phyloP scores from a whole-genome alignment of 2,113 vertebrate genomes.

The Ibidorhyncha struthersii region DNA sequence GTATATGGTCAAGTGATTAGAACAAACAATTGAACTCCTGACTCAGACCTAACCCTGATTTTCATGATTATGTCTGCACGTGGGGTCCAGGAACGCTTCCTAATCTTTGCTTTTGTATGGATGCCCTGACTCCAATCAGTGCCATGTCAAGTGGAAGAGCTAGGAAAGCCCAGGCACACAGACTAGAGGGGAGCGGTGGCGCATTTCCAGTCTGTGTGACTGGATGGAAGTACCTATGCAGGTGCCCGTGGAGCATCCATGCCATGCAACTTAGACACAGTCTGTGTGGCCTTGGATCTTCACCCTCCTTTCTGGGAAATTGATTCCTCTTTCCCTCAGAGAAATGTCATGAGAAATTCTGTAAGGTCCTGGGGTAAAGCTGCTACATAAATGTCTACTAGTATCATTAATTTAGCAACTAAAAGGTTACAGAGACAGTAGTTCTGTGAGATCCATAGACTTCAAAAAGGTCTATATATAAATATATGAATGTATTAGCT shows the following conservation, averaged over 20 bases:
- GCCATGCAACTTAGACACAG: not conserved
- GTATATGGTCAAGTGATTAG: not conserved
- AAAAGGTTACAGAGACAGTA: not conserved
- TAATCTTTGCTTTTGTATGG: not conserved
- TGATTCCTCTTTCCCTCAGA: not conserved
- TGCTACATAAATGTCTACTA: not conserved
- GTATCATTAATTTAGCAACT: not conserved
- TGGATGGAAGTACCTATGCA: not conserved
- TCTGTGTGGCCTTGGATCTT: not conserved
- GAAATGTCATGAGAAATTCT: not conserved
- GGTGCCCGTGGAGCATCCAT: accelerated
- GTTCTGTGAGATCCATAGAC: not conserved
- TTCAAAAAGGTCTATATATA: not conserved
- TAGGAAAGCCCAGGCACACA: not conserved
- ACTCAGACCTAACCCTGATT: not conserved
- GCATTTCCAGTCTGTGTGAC: not conserved
- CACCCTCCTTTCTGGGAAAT: not conserved
- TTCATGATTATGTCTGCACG: not conserved
- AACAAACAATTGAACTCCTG: not conserved
- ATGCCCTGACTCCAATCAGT: not conserved
- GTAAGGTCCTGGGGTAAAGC: not conserved
- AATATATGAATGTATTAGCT: not conserved
- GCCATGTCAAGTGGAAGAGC: not conserved
- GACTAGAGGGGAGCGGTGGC: not conserved
- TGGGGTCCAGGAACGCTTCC: not conserved